Evolutionary conservation across 2,888 invertebrate species (phyloP).

Genomic region (Lucinisca nassula): DNA sequence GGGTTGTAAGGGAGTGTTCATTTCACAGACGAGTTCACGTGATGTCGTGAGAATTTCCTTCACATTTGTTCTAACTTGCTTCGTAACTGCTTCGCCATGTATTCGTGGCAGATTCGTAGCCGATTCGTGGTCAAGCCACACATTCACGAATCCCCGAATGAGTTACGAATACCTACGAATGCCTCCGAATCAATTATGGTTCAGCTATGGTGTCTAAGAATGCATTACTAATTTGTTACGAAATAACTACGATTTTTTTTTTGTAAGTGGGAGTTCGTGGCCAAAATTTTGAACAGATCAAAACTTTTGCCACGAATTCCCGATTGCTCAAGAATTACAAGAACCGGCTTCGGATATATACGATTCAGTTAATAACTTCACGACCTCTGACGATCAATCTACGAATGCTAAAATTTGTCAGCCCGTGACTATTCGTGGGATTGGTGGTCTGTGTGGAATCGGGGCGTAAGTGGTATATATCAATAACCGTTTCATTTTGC

Average conservation of each 20-base stretch:
- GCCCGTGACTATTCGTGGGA: too few species aligned
- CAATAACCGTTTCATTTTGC: too few species aligned
- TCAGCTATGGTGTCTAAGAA: slow-evolving; percentile 32
- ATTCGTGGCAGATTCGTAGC: slow-evolving; percentile 51
- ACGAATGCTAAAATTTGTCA: too few species aligned
- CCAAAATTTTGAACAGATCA: slow-evolving; percentile 50
- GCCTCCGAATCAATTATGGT: slow-evolving; percentile 31
- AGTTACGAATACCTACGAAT: slow-evolving; percentile 36
- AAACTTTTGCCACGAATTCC: slow-evolving; percentile 26
- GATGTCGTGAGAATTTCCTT: too few species aligned
- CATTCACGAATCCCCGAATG: slow-evolving; percentile 27
- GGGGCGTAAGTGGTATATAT: too few species aligned
- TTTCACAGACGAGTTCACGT: too few species aligned
- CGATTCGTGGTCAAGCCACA: slow-evolving; percentile 27
- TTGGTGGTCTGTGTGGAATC: too few species aligned
- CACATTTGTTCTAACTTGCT: slow-evolving; percentile 25
- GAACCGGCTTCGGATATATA: background rate
- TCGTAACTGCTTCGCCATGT: slow-evolving; percentile 36
- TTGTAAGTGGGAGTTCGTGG: slow-evolving; percentile 29
- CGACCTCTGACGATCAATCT: too few species aligned
- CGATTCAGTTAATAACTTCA: slow-evolving; percentile 7
- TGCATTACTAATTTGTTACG: slow-evolving; percentile 36
- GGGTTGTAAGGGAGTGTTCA: too few species aligned
- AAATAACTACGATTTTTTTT: too few species aligned
- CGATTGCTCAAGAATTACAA: too few species aligned